Evolutionary conservation across 2,113 vertebrate species (phyloP).

Genomic region (Haliaeetus leucogaster): DNA sequence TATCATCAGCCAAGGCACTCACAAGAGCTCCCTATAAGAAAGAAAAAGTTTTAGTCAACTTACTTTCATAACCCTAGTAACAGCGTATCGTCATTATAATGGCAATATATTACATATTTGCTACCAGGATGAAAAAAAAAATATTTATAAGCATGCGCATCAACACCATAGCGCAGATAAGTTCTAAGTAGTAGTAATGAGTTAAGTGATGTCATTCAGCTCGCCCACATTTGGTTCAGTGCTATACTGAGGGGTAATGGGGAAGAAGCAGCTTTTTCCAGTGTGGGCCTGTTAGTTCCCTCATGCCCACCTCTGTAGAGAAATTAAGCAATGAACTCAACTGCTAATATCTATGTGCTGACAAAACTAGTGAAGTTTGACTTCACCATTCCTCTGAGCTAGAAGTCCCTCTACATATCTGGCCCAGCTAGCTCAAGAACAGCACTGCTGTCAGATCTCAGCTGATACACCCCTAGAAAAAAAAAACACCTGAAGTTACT

Average conservation of each 20-base stretch:
- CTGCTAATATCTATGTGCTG: neutral
- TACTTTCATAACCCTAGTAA: neutral
- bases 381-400: neutral
- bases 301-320: neutral
- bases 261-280: neutral
- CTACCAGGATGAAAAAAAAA: neutral
- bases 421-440: neutral
- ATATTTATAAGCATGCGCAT: neutral
- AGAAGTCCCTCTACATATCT: neutral
- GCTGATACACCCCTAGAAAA: neutral
- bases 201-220: neutral
- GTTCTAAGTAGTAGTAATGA: neutral
- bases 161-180: neutral
- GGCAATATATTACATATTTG: neutral
- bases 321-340: neutral
- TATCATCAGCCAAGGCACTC: slow-evolving; percentile 98
- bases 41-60: neutral
- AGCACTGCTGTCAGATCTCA: neutral
- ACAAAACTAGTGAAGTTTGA: neutral
- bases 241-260: neutral
- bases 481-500: neutral
- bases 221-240: neutral
- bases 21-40: slow-evolving; percentile 91
- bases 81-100: neutral
- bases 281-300: neutral